A percentile compares a stretch with the other conserved stretches of the same genome.
Conservation (phyloP, 1,140 invertebrate species). For the Hormaphis cornu region DNA sequence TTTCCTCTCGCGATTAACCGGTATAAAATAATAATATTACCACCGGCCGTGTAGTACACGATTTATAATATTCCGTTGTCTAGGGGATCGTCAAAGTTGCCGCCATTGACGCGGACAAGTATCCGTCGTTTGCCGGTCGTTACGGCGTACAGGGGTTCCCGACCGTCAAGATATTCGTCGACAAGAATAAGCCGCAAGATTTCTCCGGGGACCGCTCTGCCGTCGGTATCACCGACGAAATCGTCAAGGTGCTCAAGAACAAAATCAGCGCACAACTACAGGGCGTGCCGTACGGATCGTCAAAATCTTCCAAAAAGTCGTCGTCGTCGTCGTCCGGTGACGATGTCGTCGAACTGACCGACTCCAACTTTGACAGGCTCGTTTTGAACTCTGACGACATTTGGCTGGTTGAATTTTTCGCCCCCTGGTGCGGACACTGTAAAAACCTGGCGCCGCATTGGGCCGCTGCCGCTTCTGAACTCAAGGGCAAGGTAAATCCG, state of each 20-base stretch:
- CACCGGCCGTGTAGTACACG: too few species aligned
- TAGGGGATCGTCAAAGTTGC: slow-evolving; percentile 91
- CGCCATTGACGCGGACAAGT: slow-evolving; percentile 82
- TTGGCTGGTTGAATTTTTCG: slow-evolving; percentile 92
- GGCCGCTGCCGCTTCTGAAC: slow-evolving; percentile 80
- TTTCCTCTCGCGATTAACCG: too few species aligned
- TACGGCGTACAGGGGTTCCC: slow-evolving; percentile 88
- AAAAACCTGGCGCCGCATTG: slow-evolving; percentile 66
- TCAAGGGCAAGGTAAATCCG: slow-evolving; percentile 71
- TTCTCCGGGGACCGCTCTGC: slow-evolving; percentile 81
- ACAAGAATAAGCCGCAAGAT: slow-evolving; percentile 79
- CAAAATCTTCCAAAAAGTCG: slow-evolving; percentile 34
- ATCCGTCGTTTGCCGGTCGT: slow-evolving; percentile 68
- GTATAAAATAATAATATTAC: too few species aligned
- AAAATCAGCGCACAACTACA: slow-evolving; percentile 59
- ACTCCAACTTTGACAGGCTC: slow-evolving; percentile 77
- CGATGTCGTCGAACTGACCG: slow-evolving; percentile 87
- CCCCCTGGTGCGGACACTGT: slow-evolving; percentile 88
- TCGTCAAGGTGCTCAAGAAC: slow-evolving; percentile 57
- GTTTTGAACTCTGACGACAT: slow-evolving; percentile 77
- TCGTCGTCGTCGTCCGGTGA: slow-evolving; percentile 33
- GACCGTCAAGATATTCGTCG: slow-evolving; percentile 88
- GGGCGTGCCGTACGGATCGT: slow-evolving; percentile 44
- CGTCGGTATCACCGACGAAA: slow-evolving; percentile 73
- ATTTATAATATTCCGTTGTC: too few species aligned